A percentile compares a stretch with the other conserved stretches of the same genome.
Conservation (phyloP, 2,888 invertebrate genomes). For the Lithosia quadra region DNA sequence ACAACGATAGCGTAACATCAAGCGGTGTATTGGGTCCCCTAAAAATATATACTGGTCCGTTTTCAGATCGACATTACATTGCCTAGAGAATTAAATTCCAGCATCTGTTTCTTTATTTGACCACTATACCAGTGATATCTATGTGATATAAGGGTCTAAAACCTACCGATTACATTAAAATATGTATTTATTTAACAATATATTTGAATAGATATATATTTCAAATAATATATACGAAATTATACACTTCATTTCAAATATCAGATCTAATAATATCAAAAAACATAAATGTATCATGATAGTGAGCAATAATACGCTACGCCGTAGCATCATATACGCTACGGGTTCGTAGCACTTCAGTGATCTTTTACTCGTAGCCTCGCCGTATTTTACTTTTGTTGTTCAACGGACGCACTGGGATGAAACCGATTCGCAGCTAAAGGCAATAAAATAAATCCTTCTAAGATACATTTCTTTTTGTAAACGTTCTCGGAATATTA, state of each 20-base stretch:
- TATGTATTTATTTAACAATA: not conserved
- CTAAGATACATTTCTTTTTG: slow-evolving; percentile 11
- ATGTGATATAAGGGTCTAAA: not conserved
- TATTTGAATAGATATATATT: not conserved
- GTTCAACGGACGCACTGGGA: slow-evolving; percentile 17
- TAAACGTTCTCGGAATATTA: slow-evolving; percentile 23
- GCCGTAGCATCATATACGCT: slow-evolving; percentile 17
- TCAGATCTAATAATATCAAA: slow-evolving; percentile 8
- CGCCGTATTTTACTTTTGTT: slow-evolving; percentile 13
- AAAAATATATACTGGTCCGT: slow-evolving; percentile 42
- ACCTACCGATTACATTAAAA: not conserved
- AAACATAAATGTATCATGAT: slow-evolving; percentile 11
- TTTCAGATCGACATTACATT: slow-evolving; percentile 35
- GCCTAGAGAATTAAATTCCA: slow-evolving; percentile 5
- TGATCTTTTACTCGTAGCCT: slow-evolving; percentile 14
- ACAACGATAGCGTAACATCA: slow-evolving; percentile 33
- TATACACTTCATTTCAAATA: not conserved
- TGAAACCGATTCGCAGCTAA: slow-evolving; percentile 18
- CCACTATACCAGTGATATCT: not conserved
- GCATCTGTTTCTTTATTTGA: not conserved
- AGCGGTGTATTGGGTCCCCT: slow-evolving; percentile 56
- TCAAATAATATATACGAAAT: not conserved
- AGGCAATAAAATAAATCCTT: slow-evolving; percentile 15
- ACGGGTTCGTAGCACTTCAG: slow-evolving; percentile 16
- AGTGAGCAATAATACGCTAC: not conserved